These are phyloP conservation scores for Selenia dentaria DNA, from an alignment of 2,888 invertebrate species.

Conservation along the genomic window DNA sequence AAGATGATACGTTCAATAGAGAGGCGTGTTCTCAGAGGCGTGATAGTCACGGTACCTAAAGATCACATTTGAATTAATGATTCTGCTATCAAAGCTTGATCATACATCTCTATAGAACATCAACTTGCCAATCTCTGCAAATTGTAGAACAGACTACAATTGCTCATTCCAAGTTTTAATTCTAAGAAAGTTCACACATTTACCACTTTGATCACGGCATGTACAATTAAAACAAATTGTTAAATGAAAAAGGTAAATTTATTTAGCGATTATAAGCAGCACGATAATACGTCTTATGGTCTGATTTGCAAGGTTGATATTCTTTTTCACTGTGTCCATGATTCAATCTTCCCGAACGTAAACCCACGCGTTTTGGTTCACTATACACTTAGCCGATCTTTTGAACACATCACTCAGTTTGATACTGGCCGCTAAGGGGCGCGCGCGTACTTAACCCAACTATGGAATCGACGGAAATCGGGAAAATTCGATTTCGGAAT, in stretches of 20 bases:
- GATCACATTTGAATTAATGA: too few relatives aligned
- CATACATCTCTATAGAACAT: not conserved
- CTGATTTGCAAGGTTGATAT: slow-evolving; percentile 46
- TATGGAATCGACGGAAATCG: slow-evolving; percentile 30
- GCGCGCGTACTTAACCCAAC: slow-evolving; percentile 61
- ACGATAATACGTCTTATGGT: slow-evolving; percentile 40
- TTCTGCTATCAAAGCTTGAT: too few relatives aligned
- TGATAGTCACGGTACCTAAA: too few relatives aligned
- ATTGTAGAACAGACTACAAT: too few relatives aligned
- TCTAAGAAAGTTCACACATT: slow-evolving; percentile 39
- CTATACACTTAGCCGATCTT: slow-evolving; percentile 57
- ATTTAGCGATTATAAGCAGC: slow-evolving; percentile 23
- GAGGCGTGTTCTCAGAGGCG: too few relatives aligned
- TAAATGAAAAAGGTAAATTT: slow-evolving; percentile 60
- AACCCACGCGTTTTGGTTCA: slow-evolving; percentile 69
- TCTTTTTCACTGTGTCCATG: slow-evolving; percentile 44
- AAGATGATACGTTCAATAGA: too few relatives aligned
- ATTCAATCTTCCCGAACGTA: slow-evolving; percentile 51
- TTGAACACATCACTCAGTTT: slow-evolving; percentile 64
- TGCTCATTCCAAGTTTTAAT: slow-evolving; percentile 15
- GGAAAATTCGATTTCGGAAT: slow-evolving; percentile 23
- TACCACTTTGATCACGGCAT: slow-evolving; percentile 33
- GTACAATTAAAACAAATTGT: slow-evolving; percentile 57
- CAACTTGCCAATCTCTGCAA: slow-evolving; percentile 5
- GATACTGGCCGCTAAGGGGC: slow-evolving; percentile 50